These are phyloP conservation scores for Aelia acuminata DNA, from an alignment of 2,888 invertebrate genomes.

Conservation along the genomic window DNA sequence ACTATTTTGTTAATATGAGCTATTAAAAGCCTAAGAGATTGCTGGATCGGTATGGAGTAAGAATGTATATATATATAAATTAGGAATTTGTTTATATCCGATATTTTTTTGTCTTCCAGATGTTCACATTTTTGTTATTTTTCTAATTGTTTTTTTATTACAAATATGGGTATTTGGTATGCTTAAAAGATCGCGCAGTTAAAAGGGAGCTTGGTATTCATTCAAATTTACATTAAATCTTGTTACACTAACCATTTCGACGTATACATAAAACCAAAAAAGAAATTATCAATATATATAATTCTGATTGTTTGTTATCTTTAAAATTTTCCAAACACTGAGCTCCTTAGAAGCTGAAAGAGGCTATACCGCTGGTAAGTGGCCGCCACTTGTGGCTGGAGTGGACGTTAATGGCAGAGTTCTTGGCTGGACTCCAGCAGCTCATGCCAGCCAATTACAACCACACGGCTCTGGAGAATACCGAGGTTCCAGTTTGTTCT, in stretches of 20 bases:
- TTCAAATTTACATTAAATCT: no score
- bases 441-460: conserved; percentile 50
- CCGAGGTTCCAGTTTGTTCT: conserved; percentile 47
- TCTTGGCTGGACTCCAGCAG: not conserved
- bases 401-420: conserved; percentile 33
- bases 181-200: not conserved
- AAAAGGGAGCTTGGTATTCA: not conserved
- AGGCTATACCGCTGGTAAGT: conserved; percentile 2
- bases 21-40: not conserved
- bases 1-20: conserved; percentile 29
- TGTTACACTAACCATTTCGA: no score
- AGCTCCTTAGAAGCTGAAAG: conserved; percentile 5
- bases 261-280: no score
- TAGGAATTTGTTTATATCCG: not conserved
- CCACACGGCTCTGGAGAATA: conserved; percentile 49
- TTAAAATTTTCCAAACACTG: not conserved
- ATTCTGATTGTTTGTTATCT: no score
- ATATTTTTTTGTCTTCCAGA: conserved; percentile 24
- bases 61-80: conserved; percentile 36
- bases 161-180: not conserved
- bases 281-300: no score
- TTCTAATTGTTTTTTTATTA: not conserved
- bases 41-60: not conserved
- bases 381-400: conserved; percentile 49
- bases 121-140: not conserved